Evolutionary conservation across 2,888 invertebrate genomes (phyloP), one percentile per base, ranked within the genome.

Genomic region (Campoplex capitator): DNA sequence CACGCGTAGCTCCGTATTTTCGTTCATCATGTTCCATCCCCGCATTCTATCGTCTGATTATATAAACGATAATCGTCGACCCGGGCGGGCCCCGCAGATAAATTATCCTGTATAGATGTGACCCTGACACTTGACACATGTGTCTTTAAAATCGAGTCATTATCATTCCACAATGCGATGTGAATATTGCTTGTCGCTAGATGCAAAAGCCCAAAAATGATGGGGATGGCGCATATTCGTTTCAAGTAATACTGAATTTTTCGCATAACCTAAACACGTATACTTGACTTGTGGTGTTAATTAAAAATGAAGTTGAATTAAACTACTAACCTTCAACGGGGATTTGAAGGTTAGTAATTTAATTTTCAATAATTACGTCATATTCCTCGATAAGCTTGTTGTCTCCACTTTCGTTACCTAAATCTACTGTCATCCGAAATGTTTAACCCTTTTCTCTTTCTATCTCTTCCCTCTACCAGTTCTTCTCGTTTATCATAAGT

Each of bases 21-120:
- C 71, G 56, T 62, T 68, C 58, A 84, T 83, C 73, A 79, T 65
- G 78, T 79, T 48, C 58, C 51, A 62, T 83, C n/a, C 42, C 23
- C 48, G 56, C 6, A 35, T 28, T 58, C 67, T 79, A 87, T 85
- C 79, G 0, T 23, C 23, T 84, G 85, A 87, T 87, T 83, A 73
- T 23, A 23, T 23, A 23, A 87, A 73, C 79, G 75, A 87, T 85
- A 85, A 85, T 85, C 82, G 67, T 76, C 62, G 67, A 80, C 71
- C 58, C 70, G 45, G n/a, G n/a, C n/a, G n/a, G n/a, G n/a, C n/a
- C n/a, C 56, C n/a, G 71, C 67, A 48, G 54, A n/a, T 77, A 74
- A 56, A 73, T 83, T 75, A 76, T 71, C 76, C 32, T 23, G n/a
- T n/a, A n/a, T n/a, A 79, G 68, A 79, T 58, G 81, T 73, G 70